Evolutionary conservation across 2,888 invertebrate genomes (phyloP), one percentile per base, ranked within the genome.

Genomic region (Heliconius sara): DNA sequence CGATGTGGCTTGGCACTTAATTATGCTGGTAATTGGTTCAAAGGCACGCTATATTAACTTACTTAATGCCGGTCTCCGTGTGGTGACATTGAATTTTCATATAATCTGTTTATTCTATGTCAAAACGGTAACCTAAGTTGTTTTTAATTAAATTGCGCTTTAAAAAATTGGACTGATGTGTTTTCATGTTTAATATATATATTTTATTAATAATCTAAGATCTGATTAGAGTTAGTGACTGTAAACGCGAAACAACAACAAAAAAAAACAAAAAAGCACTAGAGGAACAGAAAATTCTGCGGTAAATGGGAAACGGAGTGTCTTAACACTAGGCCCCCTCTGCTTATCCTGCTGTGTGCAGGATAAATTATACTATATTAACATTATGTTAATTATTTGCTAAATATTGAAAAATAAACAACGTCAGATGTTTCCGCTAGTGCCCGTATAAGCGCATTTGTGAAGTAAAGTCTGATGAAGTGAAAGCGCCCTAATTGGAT

Each of bases 401-500:
- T 13, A 39, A 68, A 43, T 43, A n/a, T 6, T 13, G 7, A 70
- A 70, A 70, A 70, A 3, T 19, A 70, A 30, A 70, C 70, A 47
- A 25, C 9, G 25, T 25, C 16, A 19, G 43, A 25, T 16, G 19
- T 27, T 7, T 9, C 7, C 3, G 7, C 43, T 70, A 27, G 3
- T 43, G 3, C 16, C 43, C 6, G 25, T 7, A 27, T 65, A 43
- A 65, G 13, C 27, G 47, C 3, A 66, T 47, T 65, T 43, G 47
- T 47, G 47, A 22, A 30, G 13, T 47, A 66, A 19, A 27, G n/a
- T 39, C 63, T 79, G 77, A 79, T 81, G 76, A 72, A 76, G 67
- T 78, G 75, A 76, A 71, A 79, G 71, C 63, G 63, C 60, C 43
- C 71, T 81, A 81, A 81, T 81, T 81, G 77, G 77, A 77, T 52